phyloP scores from a whole-genome alignment of 2,113 vertebrate genomes.

The Ciconia maguari region DNA sequence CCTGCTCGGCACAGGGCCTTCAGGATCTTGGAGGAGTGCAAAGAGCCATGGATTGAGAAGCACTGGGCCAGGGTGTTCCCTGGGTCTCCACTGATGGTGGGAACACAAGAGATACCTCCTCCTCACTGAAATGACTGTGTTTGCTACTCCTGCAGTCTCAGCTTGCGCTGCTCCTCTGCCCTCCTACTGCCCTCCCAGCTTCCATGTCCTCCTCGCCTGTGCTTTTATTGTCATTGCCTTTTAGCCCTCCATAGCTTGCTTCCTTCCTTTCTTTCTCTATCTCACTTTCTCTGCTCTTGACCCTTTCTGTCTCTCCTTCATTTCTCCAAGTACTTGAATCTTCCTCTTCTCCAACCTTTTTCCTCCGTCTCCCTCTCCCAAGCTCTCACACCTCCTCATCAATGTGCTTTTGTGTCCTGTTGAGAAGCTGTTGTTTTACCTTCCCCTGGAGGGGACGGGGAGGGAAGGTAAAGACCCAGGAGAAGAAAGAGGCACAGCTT shows the following conservation, averaged over 20 bases:
- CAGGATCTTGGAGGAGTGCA: not conserved
- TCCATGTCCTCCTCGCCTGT: not conserved
- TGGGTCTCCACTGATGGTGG: not conserved
- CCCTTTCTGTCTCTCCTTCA: not conserved
- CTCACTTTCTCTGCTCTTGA: not conserved
- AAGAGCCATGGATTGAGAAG: not conserved
- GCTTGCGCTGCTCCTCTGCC: not conserved
- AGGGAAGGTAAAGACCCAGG: not conserved
- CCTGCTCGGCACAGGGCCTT: not conserved
- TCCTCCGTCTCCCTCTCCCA: not conserved
- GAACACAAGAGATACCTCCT: not conserved
- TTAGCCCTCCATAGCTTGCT: not conserved
- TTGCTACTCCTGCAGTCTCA: not conserved
- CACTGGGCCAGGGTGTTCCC: not conserved
- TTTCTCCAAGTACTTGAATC: not conserved
- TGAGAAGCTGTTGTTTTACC: not conserved
- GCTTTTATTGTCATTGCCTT: not conserved
- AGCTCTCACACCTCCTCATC: not conserved
- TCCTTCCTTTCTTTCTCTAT: not conserved
- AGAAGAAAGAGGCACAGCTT: not conserved
- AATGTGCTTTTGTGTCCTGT: not conserved
- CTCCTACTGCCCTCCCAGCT: not conserved
- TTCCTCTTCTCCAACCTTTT: not conserved
- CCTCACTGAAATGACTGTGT: not conserved
- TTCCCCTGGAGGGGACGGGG: not conserved